These are phyloP conservation scores for Maccullochella peelii DNA, from an alignment of 2,113 vertebrate species.

Conservation along the genomic window DNA sequence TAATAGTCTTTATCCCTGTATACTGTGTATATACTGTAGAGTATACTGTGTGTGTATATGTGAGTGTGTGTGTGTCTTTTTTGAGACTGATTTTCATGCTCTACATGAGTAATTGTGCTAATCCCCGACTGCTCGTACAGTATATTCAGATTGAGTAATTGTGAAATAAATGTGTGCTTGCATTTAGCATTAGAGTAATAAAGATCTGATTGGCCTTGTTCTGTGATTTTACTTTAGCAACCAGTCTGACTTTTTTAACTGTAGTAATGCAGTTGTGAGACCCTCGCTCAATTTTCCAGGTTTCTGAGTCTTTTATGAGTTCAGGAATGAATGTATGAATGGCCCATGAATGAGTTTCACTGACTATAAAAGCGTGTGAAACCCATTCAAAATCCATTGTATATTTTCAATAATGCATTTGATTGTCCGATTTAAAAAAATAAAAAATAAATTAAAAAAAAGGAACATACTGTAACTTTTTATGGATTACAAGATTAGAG, in stretches of 20 bases:
- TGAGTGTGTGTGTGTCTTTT: slow-evolving; percentile 9
- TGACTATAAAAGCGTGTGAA: slow-evolving; percentile 22
- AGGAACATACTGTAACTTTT: slow-evolving; percentile 17
- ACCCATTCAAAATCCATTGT: slow-evolving; percentile 14
- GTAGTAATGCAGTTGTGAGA: slow-evolving; percentile 14
- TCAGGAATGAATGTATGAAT: slow-evolving; percentile 21
- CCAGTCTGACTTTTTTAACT: not conserved
- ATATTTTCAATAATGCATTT: slow-evolving; percentile 36
- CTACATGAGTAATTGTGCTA: slow-evolving; percentile 54
- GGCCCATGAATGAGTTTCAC: slow-evolving; percentile 18
- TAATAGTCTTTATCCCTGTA: slow-evolving; percentile 48
- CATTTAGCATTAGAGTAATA: slow-evolving; percentile 12
- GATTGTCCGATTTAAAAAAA: not conserved
- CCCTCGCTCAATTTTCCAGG: not conserved
- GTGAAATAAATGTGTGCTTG: no score
- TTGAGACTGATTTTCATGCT: slow-evolving; percentile 45
- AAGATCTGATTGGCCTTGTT: slow-evolving; percentile 27
- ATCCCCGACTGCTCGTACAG: slow-evolving; percentile 58
- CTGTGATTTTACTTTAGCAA: slow-evolving; percentile 13
- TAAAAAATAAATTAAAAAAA: not conserved
- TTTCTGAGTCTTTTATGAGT: slow-evolving; percentile 15
- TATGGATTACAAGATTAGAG: not conserved
- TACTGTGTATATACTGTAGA: slow-evolving; percentile 10
- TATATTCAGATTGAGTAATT: slow-evolving; percentile 32
- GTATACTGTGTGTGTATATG: slow-evolving; percentile 11